A percentile compares a stretch with the other conserved stretches of the same genome.
Conservation (phyloP, 2,113 vertebrate genomes). For the Strix uralensis region DNA sequence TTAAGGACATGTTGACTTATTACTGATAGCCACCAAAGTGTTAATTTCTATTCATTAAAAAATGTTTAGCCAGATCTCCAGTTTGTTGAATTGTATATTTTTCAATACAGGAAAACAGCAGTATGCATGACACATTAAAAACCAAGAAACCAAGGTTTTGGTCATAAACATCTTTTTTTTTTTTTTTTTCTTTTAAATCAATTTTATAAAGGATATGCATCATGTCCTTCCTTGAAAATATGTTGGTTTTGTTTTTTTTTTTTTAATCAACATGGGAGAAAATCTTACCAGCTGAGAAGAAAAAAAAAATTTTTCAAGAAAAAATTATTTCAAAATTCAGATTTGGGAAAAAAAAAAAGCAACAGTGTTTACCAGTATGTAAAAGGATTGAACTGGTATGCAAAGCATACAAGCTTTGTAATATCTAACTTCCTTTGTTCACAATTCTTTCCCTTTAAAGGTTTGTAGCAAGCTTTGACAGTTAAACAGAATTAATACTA, state of each 20-base stretch:
- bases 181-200: background rate
- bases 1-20: background rate
- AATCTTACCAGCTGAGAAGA: background rate
- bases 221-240: background rate
- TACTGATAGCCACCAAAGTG: background rate
- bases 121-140: background rate
- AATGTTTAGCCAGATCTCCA: background rate
- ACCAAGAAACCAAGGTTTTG: background rate
- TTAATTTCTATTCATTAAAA: background rate
- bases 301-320: background rate
- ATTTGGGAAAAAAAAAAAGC: background rate
- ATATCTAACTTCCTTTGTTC: background rate
- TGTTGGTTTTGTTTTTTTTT: background rate
- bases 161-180: background rate
- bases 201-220: background rate
- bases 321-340: background rate
- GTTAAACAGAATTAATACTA: background rate
- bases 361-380: background rate
- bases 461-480: background rate
- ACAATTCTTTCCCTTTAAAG: background rate
- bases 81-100: background rate
- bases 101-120: background rate
- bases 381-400: background rate
- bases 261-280: background rate
- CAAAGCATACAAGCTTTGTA: background rate